Base-by-base conservation (phyloP, 1,140 invertebrate genomes). In the Eciton burchellii region DNA sequence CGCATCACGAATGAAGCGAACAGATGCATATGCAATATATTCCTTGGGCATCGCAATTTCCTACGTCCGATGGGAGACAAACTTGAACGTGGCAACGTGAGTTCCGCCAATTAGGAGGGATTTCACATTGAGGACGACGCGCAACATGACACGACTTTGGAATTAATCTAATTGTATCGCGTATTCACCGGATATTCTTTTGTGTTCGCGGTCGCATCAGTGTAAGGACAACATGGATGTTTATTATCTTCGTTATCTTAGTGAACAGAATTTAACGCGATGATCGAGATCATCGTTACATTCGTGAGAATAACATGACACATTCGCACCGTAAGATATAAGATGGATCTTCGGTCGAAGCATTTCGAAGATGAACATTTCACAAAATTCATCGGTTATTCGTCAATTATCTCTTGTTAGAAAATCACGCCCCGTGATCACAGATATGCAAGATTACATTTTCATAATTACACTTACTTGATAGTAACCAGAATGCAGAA, bases 11-110 rank as follows among this genome's bases (percentile, higher is more conserved):
- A 97, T 1, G 96, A 96, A 0, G 94, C 91, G 89, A 97, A 97
- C n/a, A 96, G 92, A 83, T 97, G 95, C 90, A 96, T 95, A 91
- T 97, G 96, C 8, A 97, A 91, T 73, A 95, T 96, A 86, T 97
- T 97, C 57, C 96, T 91, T 0, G 96, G 95, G 90, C 96, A 96
- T 86, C 95, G 94, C 59, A 97, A 92, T 90, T 95, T 95, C 93
- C 96, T 96, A 92, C 91, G 84, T 89, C 88, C 87, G 89, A 92
- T 87, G 88, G 60, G 49, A 83, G 72, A 83, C 70, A 89, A 84
- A 86, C 74, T 89, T 86, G 59, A 71, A 86, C 72, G 83, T 88
- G 83, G 72, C 83, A 70, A 85, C 71, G 41, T 47, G 81, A 79
- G 43, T 70, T 52, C 21, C 52, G 21, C 63, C 21, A 8, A 68